phyloP scores from a whole-genome alignment of 92 coral and sea anemone species.

The Nematostella vectensis region DNA sequence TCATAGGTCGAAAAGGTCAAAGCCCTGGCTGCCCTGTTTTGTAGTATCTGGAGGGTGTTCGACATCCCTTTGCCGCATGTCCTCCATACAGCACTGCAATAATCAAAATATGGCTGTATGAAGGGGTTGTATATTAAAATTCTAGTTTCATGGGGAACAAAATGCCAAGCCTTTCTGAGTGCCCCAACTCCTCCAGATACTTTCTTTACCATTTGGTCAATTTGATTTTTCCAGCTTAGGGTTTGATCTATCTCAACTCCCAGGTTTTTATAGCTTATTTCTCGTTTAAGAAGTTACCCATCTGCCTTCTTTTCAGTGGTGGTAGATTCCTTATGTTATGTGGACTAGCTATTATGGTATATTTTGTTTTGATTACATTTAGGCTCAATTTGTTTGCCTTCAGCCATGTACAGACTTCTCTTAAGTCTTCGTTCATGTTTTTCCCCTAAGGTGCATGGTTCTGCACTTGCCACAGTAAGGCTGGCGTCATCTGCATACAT shows the following conservation, averaged over 20 bases:
- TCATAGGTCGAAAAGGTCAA: conserved; percentile 6
- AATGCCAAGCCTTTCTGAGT: conserved; percentile 3
- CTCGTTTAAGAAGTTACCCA: too few species aligned
- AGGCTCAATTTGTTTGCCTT: conserved; percentile 8
- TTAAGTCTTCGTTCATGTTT: too few species aligned
- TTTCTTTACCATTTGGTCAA: conserved; percentile 2
- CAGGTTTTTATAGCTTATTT: conserved; percentile 3
- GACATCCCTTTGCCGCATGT: conserved; percentile 1
- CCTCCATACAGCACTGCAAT: conserved; percentile 3
- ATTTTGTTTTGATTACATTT: conserved; percentile 20
- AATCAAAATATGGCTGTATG: too few species aligned
- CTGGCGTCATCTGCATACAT: background rate
- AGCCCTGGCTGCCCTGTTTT: conserved; percentile 11
- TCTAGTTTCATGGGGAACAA: conserved; percentile 10
- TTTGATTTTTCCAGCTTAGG: conserved; percentile 1
- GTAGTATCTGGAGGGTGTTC: background rate
- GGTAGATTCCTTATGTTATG: conserved; percentile 2
- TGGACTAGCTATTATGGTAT: conserved; percentile 12
- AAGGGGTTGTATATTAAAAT: conserved; percentile 7
- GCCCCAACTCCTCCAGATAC: conserved; percentile 8
- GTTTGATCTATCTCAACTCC: conserved; percentile 12
- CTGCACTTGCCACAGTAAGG: background rate
- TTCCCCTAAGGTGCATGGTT: too few species aligned
- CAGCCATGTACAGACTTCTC: conserved; percentile 12
- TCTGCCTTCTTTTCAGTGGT: background rate